Base-by-base conservation (phyloP, 2,888 invertebrate species). In the Corbicula japonica region DNA sequence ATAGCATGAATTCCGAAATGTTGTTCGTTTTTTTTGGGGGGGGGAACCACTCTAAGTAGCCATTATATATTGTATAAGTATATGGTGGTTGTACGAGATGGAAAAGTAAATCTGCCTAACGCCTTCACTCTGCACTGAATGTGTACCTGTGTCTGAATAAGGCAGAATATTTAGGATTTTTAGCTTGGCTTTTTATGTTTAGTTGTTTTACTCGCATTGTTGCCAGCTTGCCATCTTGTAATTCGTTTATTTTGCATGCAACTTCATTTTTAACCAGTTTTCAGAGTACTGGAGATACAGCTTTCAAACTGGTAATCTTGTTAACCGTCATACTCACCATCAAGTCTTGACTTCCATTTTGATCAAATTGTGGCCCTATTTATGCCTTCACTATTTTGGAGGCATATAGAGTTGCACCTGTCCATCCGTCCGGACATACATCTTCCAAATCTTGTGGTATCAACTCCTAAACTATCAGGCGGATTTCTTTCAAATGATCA, bases 21-120 rank as follows among this genome's bases (percentile, higher is more conserved):
- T n/a, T n/a, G n/a, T n/a, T n/a, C n/a, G n/a, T n/a, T n/a, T n/a
- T n/a, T n/a, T n/a, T n/a, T n/a, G n/a, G n/a, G n/a, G n/a, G n/a
- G n/a, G n/a, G n/a, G 30, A 54, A 54, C 61, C 70, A 70, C 61
- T 61, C 70, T 70, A 70, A 70, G 70, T 70, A 70, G 70, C 70
- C 70, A 61, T 60, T 48, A 26, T 35, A 48, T 26, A 61, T 30
- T 26, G 30, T 28, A 32, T 8, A 35, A 50, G 61, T 46, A 32
- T 48, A 35, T 18, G 23, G 28, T 70, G 70, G 70, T 70, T 70
- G 70, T 70, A 70, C 48, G 70, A 50, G 35, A 70, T 70, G 70
- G 61, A 28, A 70, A 50, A 70, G n/a, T 0, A 60, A 60, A 35
- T 26, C 38, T 60, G 70, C 38, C 61, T 30, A n/a, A 41, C 54